These are phyloP conservation scores for Maniola hyperantus DNA, from an alignment of 2,888 invertebrate species.

Conservation along the genomic window DNA sequence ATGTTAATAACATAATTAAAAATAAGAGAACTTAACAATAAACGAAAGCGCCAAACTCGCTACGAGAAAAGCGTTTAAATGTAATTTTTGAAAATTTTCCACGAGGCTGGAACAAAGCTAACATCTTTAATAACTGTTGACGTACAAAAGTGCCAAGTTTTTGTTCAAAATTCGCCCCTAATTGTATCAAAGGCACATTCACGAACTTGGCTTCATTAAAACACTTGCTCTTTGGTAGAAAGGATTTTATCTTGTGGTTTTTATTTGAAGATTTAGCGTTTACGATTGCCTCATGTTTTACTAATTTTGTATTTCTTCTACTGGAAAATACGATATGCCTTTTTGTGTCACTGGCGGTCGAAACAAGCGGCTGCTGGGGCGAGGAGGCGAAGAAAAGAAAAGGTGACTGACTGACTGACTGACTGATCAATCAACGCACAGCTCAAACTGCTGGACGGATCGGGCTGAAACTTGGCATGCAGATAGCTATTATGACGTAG, in stretches of 20 bases:
- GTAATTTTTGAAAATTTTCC: conserved; percentile 23
- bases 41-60: neutral
- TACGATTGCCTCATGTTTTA: neutral
- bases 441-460: too few relatives aligned
- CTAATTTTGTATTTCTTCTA: neutral
- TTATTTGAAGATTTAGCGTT: conserved; percentile 33
- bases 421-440: too few relatives aligned
- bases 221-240: conserved; percentile 50
- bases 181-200: conserved; percentile 47
- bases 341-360: too few relatives aligned
- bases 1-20: neutral
- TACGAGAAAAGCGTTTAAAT: conserved; percentile 4
- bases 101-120: conserved; percentile 20
- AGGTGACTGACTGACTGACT: too few relatives aligned
- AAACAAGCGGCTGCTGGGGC: too few relatives aligned
- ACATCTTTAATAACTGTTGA: conserved; percentile 39
- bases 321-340: too few relatives aligned
- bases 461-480: too few relatives aligned
- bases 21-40: conserved; percentile 10
- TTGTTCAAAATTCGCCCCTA: conserved; percentile 42
- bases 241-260: conserved; percentile 42
- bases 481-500: too few relatives aligned
- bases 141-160: conserved; percentile 40
- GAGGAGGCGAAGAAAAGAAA: too few relatives aligned
- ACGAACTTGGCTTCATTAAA: conserved; percentile 52